Evolutionary conservation across 2,888 invertebrate genomes (phyloP), one percentile per base, ranked within the genome.

Genomic region (Lasioglossum morio): DNA sequence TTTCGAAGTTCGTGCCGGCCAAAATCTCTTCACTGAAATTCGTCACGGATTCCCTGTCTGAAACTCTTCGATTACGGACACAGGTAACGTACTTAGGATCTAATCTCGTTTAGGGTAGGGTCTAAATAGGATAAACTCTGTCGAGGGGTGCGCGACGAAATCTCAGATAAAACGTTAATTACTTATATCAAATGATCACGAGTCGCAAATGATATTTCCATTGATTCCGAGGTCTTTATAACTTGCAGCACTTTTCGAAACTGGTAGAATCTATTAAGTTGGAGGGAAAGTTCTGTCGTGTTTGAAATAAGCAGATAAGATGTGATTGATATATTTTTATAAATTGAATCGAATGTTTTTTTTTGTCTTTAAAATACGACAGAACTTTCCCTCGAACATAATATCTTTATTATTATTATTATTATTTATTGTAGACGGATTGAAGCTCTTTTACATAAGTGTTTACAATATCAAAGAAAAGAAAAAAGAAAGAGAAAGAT

Each of bases 91-190:
- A 12, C 37, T 69, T 69, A 37, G 34, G 23, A n/a, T 37, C 69
- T 69, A 69, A 69, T 69, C 69, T 37, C 37, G 69, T 69, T 69
- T 69, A 37, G 23, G 37, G 37, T 37, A 37, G 69, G 69, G 69
- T 37, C 63, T 69, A 69, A 69, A 69, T 37, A 69, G 69, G 69
- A 69, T 69, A 69, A 69, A 37, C 37, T 69, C n/a, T 37, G 23
- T 37, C 37, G 37, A 69, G 37, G 69, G 69, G 69, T 37, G 37
- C 4, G 69, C 23, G 34, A 23, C 37, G 37, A 69, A 37, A 69
- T 69, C 69, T 34, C 69, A 23, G 23, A 69, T 69, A 37, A 69
- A 69, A 19, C 69, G 37, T 23, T 37, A 69, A 69, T 69, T 69
- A 37, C 63, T 30, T 23, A 4, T 4, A 23, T 12, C 37, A 69